Conservation (phyloP, 2,888 invertebrate genomes). For the Hypena proboscidalis region DNA sequence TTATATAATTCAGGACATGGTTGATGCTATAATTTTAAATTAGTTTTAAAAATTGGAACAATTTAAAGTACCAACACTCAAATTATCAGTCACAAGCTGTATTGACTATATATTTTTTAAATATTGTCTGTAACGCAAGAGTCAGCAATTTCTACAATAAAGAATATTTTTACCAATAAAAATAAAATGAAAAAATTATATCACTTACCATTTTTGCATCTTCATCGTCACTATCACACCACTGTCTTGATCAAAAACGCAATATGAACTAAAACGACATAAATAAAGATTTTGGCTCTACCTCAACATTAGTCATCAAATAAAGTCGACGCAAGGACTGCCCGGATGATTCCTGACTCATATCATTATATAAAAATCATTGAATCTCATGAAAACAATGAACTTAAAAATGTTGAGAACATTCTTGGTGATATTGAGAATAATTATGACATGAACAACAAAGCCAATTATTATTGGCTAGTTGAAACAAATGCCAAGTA, state of each 20-base stretch:
- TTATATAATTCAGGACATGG: neutral
- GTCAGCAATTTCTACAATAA: too few relatives aligned
- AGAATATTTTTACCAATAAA: too few relatives aligned
- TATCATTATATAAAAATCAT: conserved; percentile 30
- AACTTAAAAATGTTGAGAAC: neutral
- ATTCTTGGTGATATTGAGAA: too few relatives aligned
- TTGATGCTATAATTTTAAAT: neutral
- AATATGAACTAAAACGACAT: conserved; percentile 45
- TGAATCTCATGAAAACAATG: conserved; percentile 11
- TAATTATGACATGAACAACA: too few relatives aligned
- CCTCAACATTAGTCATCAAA: conserved; percentile 49
- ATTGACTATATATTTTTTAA: too few relatives aligned
- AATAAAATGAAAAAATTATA: neutral
- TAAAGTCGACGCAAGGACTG: conserved; percentile 44
- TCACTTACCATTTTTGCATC: neutral
- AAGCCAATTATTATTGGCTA: too few relatives aligned
- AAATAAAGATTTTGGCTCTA: conserved; percentile 33
- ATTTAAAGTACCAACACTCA: too few relatives aligned
- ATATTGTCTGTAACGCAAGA: too few relatives aligned
- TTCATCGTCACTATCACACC: conserved; percentile 28
- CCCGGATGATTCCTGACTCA: conserved; percentile 48
- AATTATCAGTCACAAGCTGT: too few relatives aligned
- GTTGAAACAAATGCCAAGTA: too few relatives aligned
- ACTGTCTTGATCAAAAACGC: conserved; percentile 42
- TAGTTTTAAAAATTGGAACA: too few relatives aligned